Evolutionary conservation across 2,113 vertebrate genomes (phyloP), one percentile per base, ranked within the genome.

Genomic region (Sitta europaea): DNA sequence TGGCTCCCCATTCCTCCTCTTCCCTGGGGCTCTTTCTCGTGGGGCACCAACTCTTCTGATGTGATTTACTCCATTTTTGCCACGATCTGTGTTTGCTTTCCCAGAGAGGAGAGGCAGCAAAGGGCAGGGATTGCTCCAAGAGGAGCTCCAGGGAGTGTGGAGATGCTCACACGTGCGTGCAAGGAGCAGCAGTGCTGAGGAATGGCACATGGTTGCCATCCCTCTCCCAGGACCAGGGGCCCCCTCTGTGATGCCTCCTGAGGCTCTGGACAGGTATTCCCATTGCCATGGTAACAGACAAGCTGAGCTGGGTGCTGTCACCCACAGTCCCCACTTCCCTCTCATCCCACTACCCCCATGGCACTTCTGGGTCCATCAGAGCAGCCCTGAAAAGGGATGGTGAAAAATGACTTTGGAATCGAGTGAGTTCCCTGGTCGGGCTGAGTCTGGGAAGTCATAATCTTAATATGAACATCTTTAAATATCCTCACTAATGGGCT

Each of bases 401-500:
- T 76, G 66, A 82, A 47, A 84, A 94, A 89, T 51, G 40, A 47
- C 55, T 95, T 55, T 13, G 9, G 50, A 73, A 75, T 59, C 25
- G 22, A 73, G 71, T n/a, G 1, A 47, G 91, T 77, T 91, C 83
- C 70, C 82, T 72, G 29, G 18, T 12, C 35, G 4, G 76, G 61
- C 87, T 62, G 48, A 54, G 80, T 73, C 89, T 45, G 77, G 77
- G 82, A 87, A 97, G 83, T 95, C 91, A 17, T 92, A 77, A 93
- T 95, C 95, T 95, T 86, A 91, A 94, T 95, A 90, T 38, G 88
- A 96, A 95, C 59, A 55, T 91, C 96, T 89, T 96, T 75, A 92
- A 94, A 90, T 90, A 47, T 74, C 92, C 84, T 71, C 28, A 68
- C 95, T 98, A 97, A 98, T 62, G 96, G 97, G 94, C 92, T 95